These are phyloP conservation scores for Metellina segmentata DNA, from an alignment of 2,888 invertebrate species.

Conservation along the genomic window DNA sequence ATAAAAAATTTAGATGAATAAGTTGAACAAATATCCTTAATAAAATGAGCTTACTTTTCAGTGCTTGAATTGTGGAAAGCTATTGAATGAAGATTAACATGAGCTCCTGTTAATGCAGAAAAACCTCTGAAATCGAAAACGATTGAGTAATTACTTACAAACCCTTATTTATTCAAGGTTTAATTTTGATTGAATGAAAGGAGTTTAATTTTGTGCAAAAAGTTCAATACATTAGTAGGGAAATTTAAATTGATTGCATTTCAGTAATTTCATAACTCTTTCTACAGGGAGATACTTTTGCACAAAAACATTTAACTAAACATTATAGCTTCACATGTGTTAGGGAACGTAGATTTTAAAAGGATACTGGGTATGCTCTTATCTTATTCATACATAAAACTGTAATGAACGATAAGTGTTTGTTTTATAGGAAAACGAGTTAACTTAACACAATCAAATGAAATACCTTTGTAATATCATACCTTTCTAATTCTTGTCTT, in stretches of 20 bases:
- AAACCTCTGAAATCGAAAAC: slow-evolving; percentile 69
- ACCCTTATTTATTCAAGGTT: too few species aligned
- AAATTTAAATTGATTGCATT: too few species aligned
- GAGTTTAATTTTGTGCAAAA: too few species aligned
- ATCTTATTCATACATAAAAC: background rate
- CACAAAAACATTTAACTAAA: too few species aligned
- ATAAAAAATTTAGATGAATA: background rate
- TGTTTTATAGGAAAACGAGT: background rate
- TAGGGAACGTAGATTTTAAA: background rate
- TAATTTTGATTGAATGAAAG: too few species aligned
- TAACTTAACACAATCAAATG: background rate
- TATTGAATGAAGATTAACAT: slow-evolving; percentile 77
- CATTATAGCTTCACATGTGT: background rate
- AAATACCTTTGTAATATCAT: background rate
- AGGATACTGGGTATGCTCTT: background rate
- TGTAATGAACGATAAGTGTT: background rate
- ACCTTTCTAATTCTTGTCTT: slow-evolving; percentile 86
- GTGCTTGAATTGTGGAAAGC: slow-evolving; percentile 63
- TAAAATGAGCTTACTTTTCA: slow-evolving; percentile 68
- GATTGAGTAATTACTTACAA: background rate
- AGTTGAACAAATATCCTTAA: background rate
- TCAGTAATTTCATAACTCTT: too few species aligned
- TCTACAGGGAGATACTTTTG: too few species aligned
- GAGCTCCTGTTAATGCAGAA: slow-evolving; percentile 77
- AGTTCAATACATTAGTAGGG: too few species aligned